Evolutionary conservation across 2,113 vertebrate genomes (phyloP).

Genomic region (Nanorana parkeri): DNA sequence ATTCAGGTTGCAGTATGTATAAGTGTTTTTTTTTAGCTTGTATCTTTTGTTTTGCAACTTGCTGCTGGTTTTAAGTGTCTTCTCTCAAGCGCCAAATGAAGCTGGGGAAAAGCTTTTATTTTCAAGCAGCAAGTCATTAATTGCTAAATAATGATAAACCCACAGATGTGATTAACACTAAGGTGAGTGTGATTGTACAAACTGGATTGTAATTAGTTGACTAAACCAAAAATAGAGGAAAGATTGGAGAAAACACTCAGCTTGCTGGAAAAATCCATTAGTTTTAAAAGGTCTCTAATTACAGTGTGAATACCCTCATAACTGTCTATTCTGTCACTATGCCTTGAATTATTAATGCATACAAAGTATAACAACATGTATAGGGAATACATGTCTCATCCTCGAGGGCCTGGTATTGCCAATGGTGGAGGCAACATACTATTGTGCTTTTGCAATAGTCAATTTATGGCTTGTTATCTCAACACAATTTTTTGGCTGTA

Average conservation of each 20-base stretch:
- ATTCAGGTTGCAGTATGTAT: too few species aligned
- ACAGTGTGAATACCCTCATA: constrained; percentile 10
- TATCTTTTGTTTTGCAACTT: background rate
- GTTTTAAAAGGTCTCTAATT: constrained; percentile 45
- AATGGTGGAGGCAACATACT: too few species aligned
- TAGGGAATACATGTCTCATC: background rate
- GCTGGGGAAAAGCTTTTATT: constrained; percentile 1
- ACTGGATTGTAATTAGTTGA: background rate
- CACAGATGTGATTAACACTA: background rate
- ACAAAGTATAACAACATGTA: constrained; percentile 8
- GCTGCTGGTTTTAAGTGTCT: background rate
- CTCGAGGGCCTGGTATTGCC: background rate
- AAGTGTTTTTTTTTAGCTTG: too few species aligned
- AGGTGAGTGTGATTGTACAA: constrained; percentile 34
- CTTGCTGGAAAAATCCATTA: constrained; percentile 37
- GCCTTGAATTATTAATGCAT: constrained; percentile 24
- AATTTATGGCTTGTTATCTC: too few species aligned
- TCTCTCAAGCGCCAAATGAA: constrained; percentile 1
- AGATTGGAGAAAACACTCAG: background rate
- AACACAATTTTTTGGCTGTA: too few species aligned
- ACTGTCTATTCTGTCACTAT: constrained; percentile 8
- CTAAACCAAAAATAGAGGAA: background rate
- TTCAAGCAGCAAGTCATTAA: constrained; percentile 4
- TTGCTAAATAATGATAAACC: constrained; percentile 11
- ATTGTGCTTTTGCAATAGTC: too few species aligned